Evolutionary conservation across 92 coral and sea anemone species (phyloP).

Genomic region (Palythoa grandiflora): DNA sequence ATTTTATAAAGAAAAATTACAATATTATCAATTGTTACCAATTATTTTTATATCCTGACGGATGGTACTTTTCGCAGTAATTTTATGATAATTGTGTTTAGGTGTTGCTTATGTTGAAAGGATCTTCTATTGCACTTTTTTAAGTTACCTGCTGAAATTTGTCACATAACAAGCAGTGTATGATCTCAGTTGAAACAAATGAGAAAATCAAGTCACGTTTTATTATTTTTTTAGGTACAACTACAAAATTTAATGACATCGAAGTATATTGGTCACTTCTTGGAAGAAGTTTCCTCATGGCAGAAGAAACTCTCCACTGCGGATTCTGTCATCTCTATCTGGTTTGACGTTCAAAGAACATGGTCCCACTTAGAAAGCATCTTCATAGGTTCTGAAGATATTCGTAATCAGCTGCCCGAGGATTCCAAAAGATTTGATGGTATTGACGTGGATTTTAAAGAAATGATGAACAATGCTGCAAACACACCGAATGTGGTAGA

Average conservation of each 20-base stretch:
- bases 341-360: constrained; percentile 99
- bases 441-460: constrained; percentile 95
- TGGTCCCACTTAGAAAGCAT: constrained; percentile 99
- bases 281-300: constrained; percentile 98
- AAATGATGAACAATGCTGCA: constrained; percentile 88
- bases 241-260: constrained; percentile 98
- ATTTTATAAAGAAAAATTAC: too few relatives aligned
- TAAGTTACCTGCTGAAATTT: neutral
- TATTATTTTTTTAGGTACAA: constrained; percentile 73
- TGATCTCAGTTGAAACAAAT: neutral
- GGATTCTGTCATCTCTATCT: constrained; percentile 96
- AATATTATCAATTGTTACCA: too few relatives aligned
- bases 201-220: neutral
- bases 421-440: constrained; percentile 99
- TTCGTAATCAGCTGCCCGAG: constrained; percentile 95
- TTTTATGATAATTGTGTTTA: too few relatives aligned
- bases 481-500: constrained; percentile 94
- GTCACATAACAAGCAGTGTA: neutral
- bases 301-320: constrained; percentile 96
- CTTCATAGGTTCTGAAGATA: constrained; percentile 98
- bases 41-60: too few relatives aligned
- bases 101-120: too few relatives aligned
- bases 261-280: constrained; percentile 97
- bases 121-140: too few relatives aligned
- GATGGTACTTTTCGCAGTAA: too few relatives aligned